phyloP scores from a whole-genome alignment of 2,113 vertebrate species.

The Rhizomys pruinosus region DNA sequence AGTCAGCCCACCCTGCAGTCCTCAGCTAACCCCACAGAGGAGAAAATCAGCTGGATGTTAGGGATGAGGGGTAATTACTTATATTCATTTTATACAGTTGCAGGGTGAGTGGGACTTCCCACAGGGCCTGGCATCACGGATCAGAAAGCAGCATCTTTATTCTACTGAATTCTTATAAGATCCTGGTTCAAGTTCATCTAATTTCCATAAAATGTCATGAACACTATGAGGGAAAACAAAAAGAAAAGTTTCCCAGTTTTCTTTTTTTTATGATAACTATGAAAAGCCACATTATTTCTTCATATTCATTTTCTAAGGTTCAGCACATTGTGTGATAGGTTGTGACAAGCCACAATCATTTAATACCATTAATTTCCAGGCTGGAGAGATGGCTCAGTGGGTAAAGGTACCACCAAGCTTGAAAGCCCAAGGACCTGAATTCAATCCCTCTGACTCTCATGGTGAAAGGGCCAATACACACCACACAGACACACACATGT shows the following conservation, averaged over 20 bases:
- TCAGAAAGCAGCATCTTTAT: background rate
- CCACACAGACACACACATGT: background rate
- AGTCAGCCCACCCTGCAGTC: background rate
- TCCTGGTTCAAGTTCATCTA: background rate
- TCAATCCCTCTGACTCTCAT: background rate
- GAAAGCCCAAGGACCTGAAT: background rate
- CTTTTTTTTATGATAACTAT: background rate
- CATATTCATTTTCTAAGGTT: conserved; percentile 3
- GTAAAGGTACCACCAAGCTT: background rate
- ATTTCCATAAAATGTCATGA: background rate
- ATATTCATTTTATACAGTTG: background rate
- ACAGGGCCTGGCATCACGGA: background rate
- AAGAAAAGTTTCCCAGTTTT: background rate
- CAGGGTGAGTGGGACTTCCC: background rate
- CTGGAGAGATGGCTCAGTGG: background rate
- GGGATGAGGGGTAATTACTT: background rate
- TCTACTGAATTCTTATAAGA: background rate
- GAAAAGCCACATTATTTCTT: background rate
- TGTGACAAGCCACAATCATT: background rate
- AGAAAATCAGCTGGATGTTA: background rate
- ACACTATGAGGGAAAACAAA: background rate
- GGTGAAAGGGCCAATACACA: too few relatives aligned
- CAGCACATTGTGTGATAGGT: background rate
- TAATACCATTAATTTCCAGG: background rate
- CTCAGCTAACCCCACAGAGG: background rate